Evolutionary conservation across 1,140 invertebrate genomes (phyloP), one percentile per base, ranked within the genome.

Genomic region (Colletes latitarsis): DNA sequence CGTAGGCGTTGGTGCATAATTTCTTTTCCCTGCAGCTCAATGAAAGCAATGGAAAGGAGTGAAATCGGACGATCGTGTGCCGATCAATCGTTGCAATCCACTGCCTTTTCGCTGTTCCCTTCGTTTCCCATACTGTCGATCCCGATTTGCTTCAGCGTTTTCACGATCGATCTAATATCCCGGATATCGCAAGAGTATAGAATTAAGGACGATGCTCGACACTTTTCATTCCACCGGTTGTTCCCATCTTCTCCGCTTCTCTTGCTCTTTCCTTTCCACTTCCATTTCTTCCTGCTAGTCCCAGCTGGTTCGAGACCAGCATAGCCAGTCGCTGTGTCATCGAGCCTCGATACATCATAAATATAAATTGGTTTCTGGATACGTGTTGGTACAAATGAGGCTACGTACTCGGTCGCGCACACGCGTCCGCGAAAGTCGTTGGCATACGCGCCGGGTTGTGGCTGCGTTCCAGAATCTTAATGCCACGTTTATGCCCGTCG

Each of bases 271-370:
- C 46, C 43, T 55, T 68, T 49, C 49, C 14, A 69, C 79, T 46
- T 46, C 76, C 74, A 57, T 82, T 84, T 84, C 73, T 76, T 78
- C 85, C 74, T 84, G 63, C 70, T 78, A 69, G 67, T 62, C 58
- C 76, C 69, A 10, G 64, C 67, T 74, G 75, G 53, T 66, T 68
- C 79, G 74, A 71, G 77, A 70, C 80, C 84, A 77, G 85, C 83
- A 87, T 87, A 87, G 82, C 85, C 88, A 89, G 87, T 85, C 85
- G 88, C 88, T 88, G 87, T 89, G 88, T 89, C 88, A 89, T 88
- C 85, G 79, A 75, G 85, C 73, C 62, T 66, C 82, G 83, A 89
- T 88, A 88, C 78, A 88, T 89, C 88, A 89, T 89, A 88, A 88
- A 88, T 87, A 87, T 88, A 89, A 89, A 89, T 89, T 87, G 87